Evolutionary conservation across 2,113 vertebrate genomes (phyloP).

Genomic region (Megaceryle torquata): DNA sequence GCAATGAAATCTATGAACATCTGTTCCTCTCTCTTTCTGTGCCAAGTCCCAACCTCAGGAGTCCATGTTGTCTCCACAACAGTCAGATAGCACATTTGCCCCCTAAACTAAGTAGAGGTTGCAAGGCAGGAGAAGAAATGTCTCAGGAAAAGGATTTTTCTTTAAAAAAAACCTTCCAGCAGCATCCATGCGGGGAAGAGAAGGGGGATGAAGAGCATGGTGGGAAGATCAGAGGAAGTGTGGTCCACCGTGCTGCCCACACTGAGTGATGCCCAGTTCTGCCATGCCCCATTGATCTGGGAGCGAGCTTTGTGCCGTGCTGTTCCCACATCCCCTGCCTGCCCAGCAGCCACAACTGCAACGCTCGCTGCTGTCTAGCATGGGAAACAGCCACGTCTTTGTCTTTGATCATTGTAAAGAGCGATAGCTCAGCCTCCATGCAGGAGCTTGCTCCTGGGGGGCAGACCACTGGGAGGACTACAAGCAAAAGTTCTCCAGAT

Average conservation of each 20-base stretch:
- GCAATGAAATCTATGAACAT: slow-evolving; percentile 24
- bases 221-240: neutral
- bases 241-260: neutral
- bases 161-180: neutral
- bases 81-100: neutral
- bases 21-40: slow-evolving; percentile 8
- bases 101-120: slow-evolving; percentile 16
- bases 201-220: fast-evolving
- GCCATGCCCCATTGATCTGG: fast-evolving
- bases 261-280: neutral
- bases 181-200: neutral
- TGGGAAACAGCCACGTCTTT: fast-evolving
- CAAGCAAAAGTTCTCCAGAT: neutral
- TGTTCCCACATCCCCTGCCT: neutral
- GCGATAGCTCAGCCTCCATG: neutral
- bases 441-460: neutral
- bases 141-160: neutral
- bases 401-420: neutral
- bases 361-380: neutral
- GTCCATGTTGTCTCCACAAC: neutral
- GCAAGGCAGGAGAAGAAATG: neutral
- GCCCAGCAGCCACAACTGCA: neutral
- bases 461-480: neutral
- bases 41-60: slow-evolving; percentile 31
- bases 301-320: neutral